Percentiles rank a stretch among this genome's conserved stretches.
Conservation (phyloP, 2,888 invertebrate species). For the Gnatocerus cornutus region DNA sequence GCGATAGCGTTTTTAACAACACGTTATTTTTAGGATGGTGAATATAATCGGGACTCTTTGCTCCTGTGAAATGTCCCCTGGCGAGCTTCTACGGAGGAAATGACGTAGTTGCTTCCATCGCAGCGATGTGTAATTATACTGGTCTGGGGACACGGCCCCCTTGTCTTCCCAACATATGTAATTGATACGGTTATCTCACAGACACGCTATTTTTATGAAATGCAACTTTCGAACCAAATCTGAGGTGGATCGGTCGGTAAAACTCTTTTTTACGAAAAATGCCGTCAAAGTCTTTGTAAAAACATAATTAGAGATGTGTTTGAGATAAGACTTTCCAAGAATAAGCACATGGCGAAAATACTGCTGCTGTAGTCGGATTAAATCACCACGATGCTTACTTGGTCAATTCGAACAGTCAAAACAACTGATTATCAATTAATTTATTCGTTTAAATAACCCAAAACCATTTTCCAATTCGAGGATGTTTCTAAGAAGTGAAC, state of each 20-base stretch:
- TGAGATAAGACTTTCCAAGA: constrained; percentile 47
- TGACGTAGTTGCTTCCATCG: constrained; percentile 42
- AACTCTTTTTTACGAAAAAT: constrained; percentile 2
- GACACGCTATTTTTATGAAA: constrained; percentile 41
- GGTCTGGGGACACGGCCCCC: constrained; percentile 32
- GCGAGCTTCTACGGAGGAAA: constrained; percentile 37
- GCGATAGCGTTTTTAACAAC: constrained; percentile 53
- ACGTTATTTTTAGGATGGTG: constrained; percentile 49
- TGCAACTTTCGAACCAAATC: constrained; percentile 30
- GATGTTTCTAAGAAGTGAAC: background rate
- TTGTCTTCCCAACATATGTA: constrained; percentile 33
- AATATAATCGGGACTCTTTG: constrained; percentile 31
- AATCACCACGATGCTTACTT: constrained; percentile 50
- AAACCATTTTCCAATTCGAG: constrained; percentile 11
- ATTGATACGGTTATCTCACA: constrained; percentile 43
- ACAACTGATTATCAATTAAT: constrained; percentile 50
- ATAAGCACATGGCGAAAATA: constrained; percentile 53
- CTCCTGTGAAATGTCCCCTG: constrained; percentile 27
- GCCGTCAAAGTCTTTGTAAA: background rate
- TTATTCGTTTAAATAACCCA: constrained; percentile 34
- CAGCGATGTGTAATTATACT: constrained; percentile 35
- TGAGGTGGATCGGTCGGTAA: constrained; percentile 4
- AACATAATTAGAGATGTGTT: constrained; percentile 36
- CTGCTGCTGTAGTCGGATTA: constrained; percentile 53
- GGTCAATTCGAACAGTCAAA: constrained; percentile 50